These are phyloP conservation scores for Ecdyonurus torrentis DNA, from an alignment of 2,888 invertebrate species.

Conservation along the genomic window DNA sequence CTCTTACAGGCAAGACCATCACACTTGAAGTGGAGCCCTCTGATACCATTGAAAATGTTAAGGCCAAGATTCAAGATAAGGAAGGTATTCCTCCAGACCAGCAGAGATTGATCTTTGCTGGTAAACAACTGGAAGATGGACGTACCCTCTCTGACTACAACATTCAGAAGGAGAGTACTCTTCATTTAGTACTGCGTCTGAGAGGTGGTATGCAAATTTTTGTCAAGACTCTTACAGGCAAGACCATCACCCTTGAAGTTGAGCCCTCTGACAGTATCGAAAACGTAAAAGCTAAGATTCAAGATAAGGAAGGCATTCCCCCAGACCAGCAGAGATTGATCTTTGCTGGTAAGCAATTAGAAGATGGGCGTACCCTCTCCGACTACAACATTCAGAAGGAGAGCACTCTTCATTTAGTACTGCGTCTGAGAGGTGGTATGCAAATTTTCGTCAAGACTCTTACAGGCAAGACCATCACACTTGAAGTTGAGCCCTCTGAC, in stretches of 20 bases:
- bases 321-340: constrained; percentile 49
- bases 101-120: too few relatives aligned
- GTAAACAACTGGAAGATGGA: too few relatives aligned
- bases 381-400: constrained; percentile 93
- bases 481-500: constrained; percentile 36
- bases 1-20: constrained; percentile 22
- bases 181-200: too few relatives aligned
- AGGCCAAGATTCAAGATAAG: too few relatives aligned
- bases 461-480: constrained; percentile 31
- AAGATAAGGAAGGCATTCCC: constrained; percentile 37
- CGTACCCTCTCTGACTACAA: too few relatives aligned
- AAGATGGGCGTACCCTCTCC: constrained; percentile 82
- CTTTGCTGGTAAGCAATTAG: constrained; percentile 86
- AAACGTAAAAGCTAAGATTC: constrained; percentile 43
- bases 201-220: constrained; percentile 39
- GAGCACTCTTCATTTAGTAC: constrained; percentile 85
- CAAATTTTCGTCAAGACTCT: constrained; percentile 35
- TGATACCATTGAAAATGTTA: too few relatives aligned
- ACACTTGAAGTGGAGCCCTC: too few relatives aligned
- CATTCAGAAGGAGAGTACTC: too few relatives aligned
- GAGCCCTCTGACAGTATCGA: constrained; percentile 45
- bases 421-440: constrained; percentile 79
- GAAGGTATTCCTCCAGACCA: too few relatives aligned
- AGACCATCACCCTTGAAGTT: constrained; percentile 29
- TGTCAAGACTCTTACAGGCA: constrained; percentile 31